These are phyloP conservation scores for Argyrosomus regius DNA, from an alignment of 2,797 vertebrate species.

Conservation along the genomic window DNA sequence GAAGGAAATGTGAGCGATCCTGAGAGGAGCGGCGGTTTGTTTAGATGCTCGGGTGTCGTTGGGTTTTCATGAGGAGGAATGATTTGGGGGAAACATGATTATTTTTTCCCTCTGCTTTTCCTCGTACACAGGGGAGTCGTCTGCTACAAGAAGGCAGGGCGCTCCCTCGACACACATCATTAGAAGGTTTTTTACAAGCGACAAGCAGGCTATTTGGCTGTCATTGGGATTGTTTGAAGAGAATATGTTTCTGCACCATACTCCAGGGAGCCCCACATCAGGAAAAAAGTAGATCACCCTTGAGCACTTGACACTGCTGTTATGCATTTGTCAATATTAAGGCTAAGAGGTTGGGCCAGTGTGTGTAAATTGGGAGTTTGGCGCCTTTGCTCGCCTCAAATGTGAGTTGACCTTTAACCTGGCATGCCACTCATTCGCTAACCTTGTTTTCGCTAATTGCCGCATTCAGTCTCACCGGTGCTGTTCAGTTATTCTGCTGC, in stretches of 20 bases:
- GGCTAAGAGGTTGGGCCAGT: slow-evolving; percentile 83
- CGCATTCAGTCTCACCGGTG: slow-evolving; percentile 23
- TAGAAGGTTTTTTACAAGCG: slow-evolving; percentile 93
- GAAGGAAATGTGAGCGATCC: slow-evolving; percentile 55
- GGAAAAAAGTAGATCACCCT: slow-evolving; percentile 86
- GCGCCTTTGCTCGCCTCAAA: slow-evolving; percentile 56
- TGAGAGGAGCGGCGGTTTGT: slow-evolving; percentile 74
- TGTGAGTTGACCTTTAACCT: slow-evolving; percentile 79
- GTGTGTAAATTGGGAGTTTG: slow-evolving; percentile 81
- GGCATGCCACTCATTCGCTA: slow-evolving; percentile 65
- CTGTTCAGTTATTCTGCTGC: slow-evolving; percentile 44
- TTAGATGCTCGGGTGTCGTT: slow-evolving; percentile 75
- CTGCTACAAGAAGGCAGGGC: slow-evolving; percentile 89
- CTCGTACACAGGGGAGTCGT: slow-evolving; percentile 87
- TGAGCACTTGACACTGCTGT: slow-evolving; percentile 88
- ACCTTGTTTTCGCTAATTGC: slow-evolving; percentile 80
- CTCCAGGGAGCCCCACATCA: slow-evolving; percentile 90
- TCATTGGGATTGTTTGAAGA: slow-evolving; percentile 96
- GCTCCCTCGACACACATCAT: slow-evolving; percentile 96
- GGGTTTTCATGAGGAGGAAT: slow-evolving; percentile 76
- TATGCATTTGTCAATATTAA: slow-evolving; percentile 91
- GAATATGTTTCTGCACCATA: slow-evolving; percentile 91
- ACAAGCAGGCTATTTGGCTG: slow-evolving; percentile 97
- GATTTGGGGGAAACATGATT: slow-evolving; percentile 85
- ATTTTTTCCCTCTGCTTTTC: slow-evolving; percentile 81